Percentiles rank a stretch among this genome's conserved stretches.
Conservation (phyloP, 1,140 invertebrate genomes). For the Penaeus japonicus region DNA sequence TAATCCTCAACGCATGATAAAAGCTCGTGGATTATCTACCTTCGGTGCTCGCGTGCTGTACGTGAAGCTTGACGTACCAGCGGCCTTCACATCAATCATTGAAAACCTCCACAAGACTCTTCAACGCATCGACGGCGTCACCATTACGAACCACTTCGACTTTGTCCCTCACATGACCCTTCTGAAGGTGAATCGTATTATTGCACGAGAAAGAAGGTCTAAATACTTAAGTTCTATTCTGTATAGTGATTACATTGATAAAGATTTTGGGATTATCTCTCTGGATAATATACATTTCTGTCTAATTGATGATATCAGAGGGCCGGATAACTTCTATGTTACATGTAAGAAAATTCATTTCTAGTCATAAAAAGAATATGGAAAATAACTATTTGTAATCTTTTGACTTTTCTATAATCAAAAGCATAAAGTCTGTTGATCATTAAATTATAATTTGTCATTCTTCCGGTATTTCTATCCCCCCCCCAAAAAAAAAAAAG, state of each 20-base stretch:
- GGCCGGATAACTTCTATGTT: slow-evolving; percentile 58
- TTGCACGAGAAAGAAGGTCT: slow-evolving; percentile 52
- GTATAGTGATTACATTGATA: slow-evolving; percentile 50
- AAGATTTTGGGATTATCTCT: slow-evolving; percentile 48
- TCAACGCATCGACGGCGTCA: slow-evolving; percentile 23
- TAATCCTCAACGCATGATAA: background rate
- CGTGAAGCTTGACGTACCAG: slow-evolving; percentile 44
- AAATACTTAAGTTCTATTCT: slow-evolving; percentile 58
- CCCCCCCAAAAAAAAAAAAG: too few relatives aligned
- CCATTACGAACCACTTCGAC: slow-evolving; percentile 59
- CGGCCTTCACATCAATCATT: slow-evolving; percentile 26
- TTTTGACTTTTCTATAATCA: background rate
- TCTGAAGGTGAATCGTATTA: slow-evolving; percentile 56
- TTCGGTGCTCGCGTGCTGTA: slow-evolving; percentile 60
- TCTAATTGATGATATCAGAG: slow-evolving; percentile 54
- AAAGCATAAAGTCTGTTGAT: background rate
- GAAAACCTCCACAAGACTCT: slow-evolving; percentile 32
- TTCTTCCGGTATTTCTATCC: too few relatives aligned
- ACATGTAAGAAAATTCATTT: slow-evolving; percentile 48
- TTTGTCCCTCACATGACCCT: slow-evolving; percentile 60
- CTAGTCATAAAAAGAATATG: too few relatives aligned
- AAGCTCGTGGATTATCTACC: slow-evolving; percentile 45
- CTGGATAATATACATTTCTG: slow-evolving; percentile 59
- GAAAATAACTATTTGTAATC: too few relatives aligned
- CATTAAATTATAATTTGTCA: background rate